A percentile compares a stretch with the other conserved stretches of the same genome.
These are phyloP conservation scores for Lochmaea crataegi DNA, from an alignment of 2,888 invertebrate species.

Conservation along the genomic window DNA sequence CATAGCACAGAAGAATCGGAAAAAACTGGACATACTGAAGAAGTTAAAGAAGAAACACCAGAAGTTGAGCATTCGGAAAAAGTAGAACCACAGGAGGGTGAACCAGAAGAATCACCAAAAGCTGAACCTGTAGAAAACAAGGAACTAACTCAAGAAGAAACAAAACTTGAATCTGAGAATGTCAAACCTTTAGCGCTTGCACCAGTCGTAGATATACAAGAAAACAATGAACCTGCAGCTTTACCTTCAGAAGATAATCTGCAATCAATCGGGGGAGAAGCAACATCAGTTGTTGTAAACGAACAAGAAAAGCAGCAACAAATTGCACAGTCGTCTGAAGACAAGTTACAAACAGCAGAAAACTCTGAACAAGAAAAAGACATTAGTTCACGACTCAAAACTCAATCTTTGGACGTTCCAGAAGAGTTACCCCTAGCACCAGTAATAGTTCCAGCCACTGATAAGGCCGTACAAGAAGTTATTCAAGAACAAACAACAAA, in stretches of 20 bases:
- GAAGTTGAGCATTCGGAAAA: too few species aligned
- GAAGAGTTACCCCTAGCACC: background rate
- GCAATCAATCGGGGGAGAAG: background rate
- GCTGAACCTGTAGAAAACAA: background rate
- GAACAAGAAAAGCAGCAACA: background rate
- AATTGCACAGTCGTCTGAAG: too few species aligned
- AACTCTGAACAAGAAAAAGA: background rate
- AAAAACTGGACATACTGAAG: background rate
- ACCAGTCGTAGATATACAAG: background rate
- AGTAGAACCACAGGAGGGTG: background rate
- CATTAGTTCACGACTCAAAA: background rate
- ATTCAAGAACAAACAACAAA: background rate
- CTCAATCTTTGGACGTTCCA: background rate
- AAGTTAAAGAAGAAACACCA: slow-evolving; percentile 23
- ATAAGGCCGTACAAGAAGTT: background rate
- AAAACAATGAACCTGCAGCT: background rate
- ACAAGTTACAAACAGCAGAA: background rate
- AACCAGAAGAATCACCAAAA: background rate
- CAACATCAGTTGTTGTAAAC: background rate
- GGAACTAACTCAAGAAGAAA: background rate
- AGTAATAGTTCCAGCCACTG: slow-evolving; percentile 1
- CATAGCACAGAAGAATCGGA: background rate
- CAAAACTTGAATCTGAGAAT: too few species aligned
- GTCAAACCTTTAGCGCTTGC: background rate
- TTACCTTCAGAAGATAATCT: background rate